A percentile compares a stretch with the other conserved stretches of the same genome.
Conservation (phyloP, 2,888 invertebrate species). For the Ochropleura leucogaster region DNA sequence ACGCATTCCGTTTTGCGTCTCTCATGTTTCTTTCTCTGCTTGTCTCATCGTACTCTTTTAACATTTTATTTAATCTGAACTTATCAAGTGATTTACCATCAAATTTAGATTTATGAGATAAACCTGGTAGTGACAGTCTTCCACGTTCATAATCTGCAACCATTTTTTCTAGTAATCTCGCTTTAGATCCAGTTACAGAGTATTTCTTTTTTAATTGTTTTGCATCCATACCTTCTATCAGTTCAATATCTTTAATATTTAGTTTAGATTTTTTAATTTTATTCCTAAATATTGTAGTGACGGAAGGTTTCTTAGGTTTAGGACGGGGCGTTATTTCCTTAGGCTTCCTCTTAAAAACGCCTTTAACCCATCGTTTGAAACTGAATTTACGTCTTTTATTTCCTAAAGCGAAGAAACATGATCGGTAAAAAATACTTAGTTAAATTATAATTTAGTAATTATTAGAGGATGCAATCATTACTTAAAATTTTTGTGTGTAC, state of each 20-base stretch:
- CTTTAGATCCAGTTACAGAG: slow-evolving; percentile 65
- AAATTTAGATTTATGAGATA: slow-evolving; percentile 65
- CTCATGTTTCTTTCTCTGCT: slow-evolving; percentile 50
- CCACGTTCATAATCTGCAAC: slow-evolving; percentile 69
- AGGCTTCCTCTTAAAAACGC: slow-evolving; percentile 35
- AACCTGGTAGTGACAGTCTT: slow-evolving; percentile 61
- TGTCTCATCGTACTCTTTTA: slow-evolving; percentile 63
- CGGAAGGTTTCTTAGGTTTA: background rate
- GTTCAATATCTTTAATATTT: slow-evolving; percentile 64
- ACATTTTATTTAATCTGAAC: slow-evolving; percentile 60
- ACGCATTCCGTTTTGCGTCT: slow-evolving; percentile 33
- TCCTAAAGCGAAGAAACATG: slow-evolving; percentile 26
- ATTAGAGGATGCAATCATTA: slow-evolving; percentile 1
- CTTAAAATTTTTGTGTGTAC: background rate
- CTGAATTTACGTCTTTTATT: slow-evolving; percentile 13
- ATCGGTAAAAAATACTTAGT: slow-evolving; percentile 2
- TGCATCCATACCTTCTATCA: slow-evolving; percentile 62
- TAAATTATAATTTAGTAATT: background rate
- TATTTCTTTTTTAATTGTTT: slow-evolving; percentile 64
- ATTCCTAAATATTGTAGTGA: slow-evolving; percentile 66
- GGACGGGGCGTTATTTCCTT: slow-evolving; percentile 17
- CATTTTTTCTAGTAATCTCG: slow-evolving; percentile 67
- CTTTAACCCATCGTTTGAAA: slow-evolving; percentile 35
- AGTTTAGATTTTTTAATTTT: slow-evolving; percentile 62
- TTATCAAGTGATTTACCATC: slow-evolving; percentile 64